Conservation (phyloP, 2,113 vertebrate species). For the Lonchura striata region DNA sequence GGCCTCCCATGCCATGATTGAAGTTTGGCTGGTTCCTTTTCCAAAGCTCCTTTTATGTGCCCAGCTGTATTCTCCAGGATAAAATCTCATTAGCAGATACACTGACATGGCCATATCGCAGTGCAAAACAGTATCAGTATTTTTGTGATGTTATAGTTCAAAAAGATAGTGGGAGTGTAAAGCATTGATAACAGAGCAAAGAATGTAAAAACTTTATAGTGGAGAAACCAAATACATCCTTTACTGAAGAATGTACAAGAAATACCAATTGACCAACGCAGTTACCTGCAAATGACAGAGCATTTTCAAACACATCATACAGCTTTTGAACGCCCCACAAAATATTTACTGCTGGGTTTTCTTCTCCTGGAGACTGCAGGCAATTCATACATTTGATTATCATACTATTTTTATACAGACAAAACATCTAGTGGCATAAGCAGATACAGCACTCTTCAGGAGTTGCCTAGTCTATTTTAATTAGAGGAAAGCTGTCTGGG, state of each 20-base stretch:
- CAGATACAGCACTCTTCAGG: neutral
- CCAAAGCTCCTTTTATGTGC: neutral
- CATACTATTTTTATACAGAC: neutral
- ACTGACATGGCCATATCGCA: neutral
- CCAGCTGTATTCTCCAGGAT: neutral
- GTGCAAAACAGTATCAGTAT: neutral
- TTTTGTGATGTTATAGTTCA: neutral
- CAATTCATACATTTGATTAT: constrained; percentile 2
- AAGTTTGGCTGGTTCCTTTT: neutral
- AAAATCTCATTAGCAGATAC: constrained; percentile 1
- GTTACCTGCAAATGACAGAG: neutral
- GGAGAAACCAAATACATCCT: neutral
- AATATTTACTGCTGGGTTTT: constrained; percentile 4
- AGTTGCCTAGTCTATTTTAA: constrained; percentile 32
- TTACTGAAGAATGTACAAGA: neutral
- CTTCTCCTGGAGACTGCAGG: neutral
- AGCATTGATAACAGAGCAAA: neutral
- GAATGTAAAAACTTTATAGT: neutral
- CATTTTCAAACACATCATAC: neutral
- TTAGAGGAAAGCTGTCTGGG: constrained; percentile 9
- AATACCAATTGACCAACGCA: neutral
- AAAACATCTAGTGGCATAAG: neutral
- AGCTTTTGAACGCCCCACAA: neutral
- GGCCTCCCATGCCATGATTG: neutral
- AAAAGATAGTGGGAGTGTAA: neutral